Evolutionary conservation across 2,113 vertebrate genomes (phyloP).

Genomic region (Pseudorectes ferrugineus): DNA sequence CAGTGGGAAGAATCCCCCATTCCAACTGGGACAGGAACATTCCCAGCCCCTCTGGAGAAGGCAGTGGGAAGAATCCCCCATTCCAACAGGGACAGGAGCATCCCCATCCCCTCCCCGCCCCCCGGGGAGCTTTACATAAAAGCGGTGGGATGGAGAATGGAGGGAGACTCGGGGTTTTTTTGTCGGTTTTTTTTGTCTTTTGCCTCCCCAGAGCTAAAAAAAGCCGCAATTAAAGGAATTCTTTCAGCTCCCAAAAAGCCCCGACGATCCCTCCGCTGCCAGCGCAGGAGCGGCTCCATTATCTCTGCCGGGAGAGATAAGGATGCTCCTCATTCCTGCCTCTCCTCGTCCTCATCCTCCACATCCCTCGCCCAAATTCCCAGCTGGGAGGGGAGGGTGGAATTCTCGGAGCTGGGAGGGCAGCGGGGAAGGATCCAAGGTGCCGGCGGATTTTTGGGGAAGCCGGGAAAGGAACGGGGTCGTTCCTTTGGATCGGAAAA

Average conservation of each 20-base stretch:
- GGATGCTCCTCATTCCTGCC: background rate
- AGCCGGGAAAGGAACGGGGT: accelerated
- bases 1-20: background rate
- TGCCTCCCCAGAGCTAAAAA: background rate
- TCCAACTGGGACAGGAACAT: background rate
- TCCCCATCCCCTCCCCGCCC: background rate
- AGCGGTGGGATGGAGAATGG: background rate
- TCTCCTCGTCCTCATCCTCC: background rate
- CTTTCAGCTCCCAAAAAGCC: background rate
- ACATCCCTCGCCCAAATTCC: background rate
- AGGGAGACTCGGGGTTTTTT: background rate
- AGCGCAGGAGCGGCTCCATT: background rate
- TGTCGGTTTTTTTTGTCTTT: background rate
- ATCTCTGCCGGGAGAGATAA: background rate
- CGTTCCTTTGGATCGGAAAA: background rate
- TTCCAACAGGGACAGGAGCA: too few relatives aligned
- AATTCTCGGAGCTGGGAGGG: background rate
- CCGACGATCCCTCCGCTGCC: background rate
- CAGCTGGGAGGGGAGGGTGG: background rate
- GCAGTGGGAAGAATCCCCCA: too few relatives aligned
- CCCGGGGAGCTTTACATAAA: background rate
- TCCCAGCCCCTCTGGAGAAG: background rate
- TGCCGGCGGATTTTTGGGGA: background rate
- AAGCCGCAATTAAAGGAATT: background rate
- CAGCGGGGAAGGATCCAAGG: background rate